Conservation (phyloP, 2,113 vertebrate species). For the Globicephala melas region DNA sequence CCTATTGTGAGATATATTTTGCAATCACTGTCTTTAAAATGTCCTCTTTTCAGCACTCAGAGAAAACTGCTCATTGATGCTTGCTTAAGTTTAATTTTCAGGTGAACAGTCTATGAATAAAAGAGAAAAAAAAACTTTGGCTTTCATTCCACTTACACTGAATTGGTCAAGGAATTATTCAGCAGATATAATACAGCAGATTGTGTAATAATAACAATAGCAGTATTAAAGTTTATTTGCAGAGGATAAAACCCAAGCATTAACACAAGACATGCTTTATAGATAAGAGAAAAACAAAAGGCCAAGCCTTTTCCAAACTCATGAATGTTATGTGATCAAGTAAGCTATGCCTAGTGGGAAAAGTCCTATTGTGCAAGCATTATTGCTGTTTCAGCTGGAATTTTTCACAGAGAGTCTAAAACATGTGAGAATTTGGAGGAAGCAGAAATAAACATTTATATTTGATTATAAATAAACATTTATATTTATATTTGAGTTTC, state of each 20-base stretch:
- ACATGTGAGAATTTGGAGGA: background rate
- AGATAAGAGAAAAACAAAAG: conserved; percentile 8
- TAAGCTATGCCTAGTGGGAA: background rate
- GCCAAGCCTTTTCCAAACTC: conserved; percentile 12
- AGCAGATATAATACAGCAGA: conserved; percentile 32
- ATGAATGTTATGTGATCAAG: background rate
- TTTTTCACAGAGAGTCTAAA: background rate
- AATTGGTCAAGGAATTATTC: conserved; percentile 34
- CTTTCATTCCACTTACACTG: conserved; percentile 44
- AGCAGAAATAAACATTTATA: background rate
- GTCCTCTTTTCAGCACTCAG: background rate
- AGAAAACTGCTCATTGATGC: background rate
- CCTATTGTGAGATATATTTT: background rate
- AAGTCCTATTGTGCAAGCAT: background rate
- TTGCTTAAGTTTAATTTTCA: conserved; percentile 16
- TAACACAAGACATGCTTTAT: background rate
- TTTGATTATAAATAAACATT: background rate
- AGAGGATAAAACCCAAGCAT: conserved; percentile 18
- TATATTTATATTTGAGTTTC: background rate
- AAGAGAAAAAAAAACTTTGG: conserved; percentile 19
- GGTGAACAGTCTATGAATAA: background rate
- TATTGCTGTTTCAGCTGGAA: background rate
- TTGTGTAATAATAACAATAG: background rate
- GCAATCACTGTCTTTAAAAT: background rate
- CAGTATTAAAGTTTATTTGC: background rate